phyloP scores from a whole-genome alignment of 2,797 vertebrate species.

The Aphelocoma californica region DNA sequence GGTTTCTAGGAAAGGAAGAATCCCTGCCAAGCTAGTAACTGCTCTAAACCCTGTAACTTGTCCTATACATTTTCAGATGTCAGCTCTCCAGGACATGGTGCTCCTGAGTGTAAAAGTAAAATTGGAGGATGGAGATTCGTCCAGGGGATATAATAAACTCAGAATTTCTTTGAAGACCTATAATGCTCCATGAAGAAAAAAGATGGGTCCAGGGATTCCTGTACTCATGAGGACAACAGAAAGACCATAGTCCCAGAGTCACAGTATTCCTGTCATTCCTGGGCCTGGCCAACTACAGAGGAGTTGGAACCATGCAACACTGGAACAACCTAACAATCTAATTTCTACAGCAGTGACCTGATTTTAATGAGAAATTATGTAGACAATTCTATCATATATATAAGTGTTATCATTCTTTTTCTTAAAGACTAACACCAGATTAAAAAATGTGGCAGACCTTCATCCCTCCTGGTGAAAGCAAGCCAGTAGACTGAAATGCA shows the following conservation, averaged over 20 bases:
- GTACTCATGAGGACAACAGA: not conserved
- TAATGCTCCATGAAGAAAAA: not conserved
- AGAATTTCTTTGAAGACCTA: not conserved
- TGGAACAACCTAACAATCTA: not conserved
- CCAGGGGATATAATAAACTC: not conserved
- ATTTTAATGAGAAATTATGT: not conserved
- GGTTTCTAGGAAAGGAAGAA: not conserved
- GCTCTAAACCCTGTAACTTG: not conserved
- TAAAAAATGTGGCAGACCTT: not conserved
- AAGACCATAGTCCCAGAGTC: not conserved
- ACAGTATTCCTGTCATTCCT: not conserved
- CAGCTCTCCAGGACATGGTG: not conserved
- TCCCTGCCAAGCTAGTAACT: rapidly evolving
- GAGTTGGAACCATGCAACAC: not conserved
- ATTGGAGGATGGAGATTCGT: not conserved
- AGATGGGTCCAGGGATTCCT: not conserved
- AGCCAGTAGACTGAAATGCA: not conserved
- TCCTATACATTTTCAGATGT: not conserved
- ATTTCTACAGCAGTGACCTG: not conserved
- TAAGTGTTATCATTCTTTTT: not conserved
- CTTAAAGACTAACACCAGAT: not conserved
- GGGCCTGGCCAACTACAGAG: not conserved
- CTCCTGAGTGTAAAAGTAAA: not conserved
- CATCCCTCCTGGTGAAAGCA: not conserved
- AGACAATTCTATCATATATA: not conserved